These are phyloP conservation scores for Yponomeuta sedellus DNA, from an alignment of 2,888 invertebrate genomes.

Conservation along the genomic window DNA sequence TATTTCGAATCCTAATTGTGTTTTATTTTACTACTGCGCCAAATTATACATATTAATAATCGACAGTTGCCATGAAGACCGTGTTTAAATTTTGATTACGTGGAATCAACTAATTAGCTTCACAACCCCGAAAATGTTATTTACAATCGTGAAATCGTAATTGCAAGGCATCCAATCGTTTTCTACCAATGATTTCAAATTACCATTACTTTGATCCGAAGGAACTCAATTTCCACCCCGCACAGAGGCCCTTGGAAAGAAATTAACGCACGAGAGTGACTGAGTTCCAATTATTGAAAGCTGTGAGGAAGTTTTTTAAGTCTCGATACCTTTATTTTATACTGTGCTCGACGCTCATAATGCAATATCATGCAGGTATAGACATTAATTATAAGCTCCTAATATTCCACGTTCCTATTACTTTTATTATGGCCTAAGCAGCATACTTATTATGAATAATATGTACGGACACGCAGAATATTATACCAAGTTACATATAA, in stretches of 20 bases:
- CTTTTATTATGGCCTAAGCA: too few species aligned
- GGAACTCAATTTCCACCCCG: neutral
- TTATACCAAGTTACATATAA: too few species aligned
- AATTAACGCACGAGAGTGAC: neutral
- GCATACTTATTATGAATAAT: too few species aligned
- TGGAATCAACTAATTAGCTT: conserved; percentile 8
- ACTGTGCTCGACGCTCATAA: too few species aligned
- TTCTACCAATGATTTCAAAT: neutral
- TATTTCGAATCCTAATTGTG: too few species aligned
- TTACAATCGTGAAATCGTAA: conserved; percentile 14
- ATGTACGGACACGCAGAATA: too few species aligned
- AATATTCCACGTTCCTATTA: too few species aligned
- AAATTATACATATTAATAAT: neutral
- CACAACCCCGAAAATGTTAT: neutral
- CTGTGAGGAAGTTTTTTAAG: too few species aligned
- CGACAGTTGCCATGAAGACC: neutral
- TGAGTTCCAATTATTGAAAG: neutral
- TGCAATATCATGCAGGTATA: too few species aligned
- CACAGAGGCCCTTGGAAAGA: neutral
- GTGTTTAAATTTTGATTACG: neutral
- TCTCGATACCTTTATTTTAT: too few species aligned
- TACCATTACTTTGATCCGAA: neutral
- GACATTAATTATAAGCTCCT: too few species aligned
- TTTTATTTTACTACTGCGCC: too few species aligned
- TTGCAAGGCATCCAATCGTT: neutral